Evolutionary conservation across 1,140 invertebrate species (phyloP), one percentile per base, ranked within the genome.

Genomic region (Batillaria attramentaria): DNA sequence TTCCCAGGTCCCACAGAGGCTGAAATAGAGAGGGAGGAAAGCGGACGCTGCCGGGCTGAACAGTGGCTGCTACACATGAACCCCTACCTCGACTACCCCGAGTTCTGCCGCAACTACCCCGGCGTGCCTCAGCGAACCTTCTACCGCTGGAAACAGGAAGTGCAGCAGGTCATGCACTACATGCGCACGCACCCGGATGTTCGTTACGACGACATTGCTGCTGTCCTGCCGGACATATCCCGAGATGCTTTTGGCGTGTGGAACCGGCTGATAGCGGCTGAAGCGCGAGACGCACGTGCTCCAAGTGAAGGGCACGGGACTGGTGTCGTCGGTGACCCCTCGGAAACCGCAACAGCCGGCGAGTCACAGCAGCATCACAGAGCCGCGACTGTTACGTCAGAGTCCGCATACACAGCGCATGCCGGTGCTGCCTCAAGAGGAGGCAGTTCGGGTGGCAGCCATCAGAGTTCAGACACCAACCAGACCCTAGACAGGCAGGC

Each of bases 91-190:
- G 80, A 81, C 35, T 84, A 74, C 46, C 39, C 60, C n/a, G 74
- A 84, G 39, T 78, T 84, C 42, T 62, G 57, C 8, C 31, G 50
- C 24, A 75, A 65, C 42, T 84, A 75, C 70, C 80, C 83, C 50
- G 69, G 43, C 31, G 65, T 84, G 35, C 57, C 75, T 13, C 41
- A 80, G 16, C 41, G 76, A 37, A 81, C 80, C 33, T 84, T 84
- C 70, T 70, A 80, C 70, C 60, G 72, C 28, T 84, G 83, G 83
- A 81, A 81, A 33, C 54, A 62, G 50, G 83, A 84, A 74, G 81
- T 75, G 33, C 62, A 69, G n/a, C 77, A 84, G 50, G 70, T 79
- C n/a, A 70, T 84, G 41, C 78, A 77, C 8, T 84, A 81, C 62
- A 65, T 84, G 46, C 50, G 65, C 31, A 35, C 75, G 6, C 60